phyloP scores from a whole-genome alignment of 2,888 invertebrate genomes.

The Cerceris ruficornis region DNA sequence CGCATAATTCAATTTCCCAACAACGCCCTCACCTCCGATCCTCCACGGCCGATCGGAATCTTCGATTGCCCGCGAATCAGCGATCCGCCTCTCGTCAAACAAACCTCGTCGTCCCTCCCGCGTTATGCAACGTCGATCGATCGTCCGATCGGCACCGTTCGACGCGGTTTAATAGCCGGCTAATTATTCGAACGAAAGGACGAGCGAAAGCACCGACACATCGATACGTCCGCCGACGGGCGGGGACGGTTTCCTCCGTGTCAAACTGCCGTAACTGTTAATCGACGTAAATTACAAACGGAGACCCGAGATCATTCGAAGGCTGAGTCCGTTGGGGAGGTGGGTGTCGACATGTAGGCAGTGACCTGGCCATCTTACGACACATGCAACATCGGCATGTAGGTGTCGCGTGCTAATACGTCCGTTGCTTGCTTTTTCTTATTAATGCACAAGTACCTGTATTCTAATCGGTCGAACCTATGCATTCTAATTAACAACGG shows the following conservation, averaged over 20 bases:
- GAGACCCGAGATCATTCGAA: constrained; percentile 38
- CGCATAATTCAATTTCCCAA: too few relatives aligned
- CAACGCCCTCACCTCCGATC: too few relatives aligned
- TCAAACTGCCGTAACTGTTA: constrained; percentile 43
- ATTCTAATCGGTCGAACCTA: constrained; percentile 54
- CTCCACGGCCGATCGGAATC: too few relatives aligned
- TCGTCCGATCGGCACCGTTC: background rate
- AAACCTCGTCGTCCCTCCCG: background rate
- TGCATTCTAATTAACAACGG: constrained; percentile 46
- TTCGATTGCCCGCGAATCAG: too few relatives aligned
- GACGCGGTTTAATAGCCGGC: background rate
- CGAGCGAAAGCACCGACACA: background rate
- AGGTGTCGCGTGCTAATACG: constrained; percentile 52
- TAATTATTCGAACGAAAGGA: constrained; percentile 3
- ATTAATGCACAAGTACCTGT: constrained; percentile 38
- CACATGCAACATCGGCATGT: constrained; percentile 64
- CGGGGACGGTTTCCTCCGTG: constrained; percentile 11
- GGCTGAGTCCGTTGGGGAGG: constrained; percentile 48
- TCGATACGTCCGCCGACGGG: background rate
- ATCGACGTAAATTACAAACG: constrained; percentile 58
- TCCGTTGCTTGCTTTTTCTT: constrained; percentile 19
- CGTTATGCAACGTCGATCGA: background rate
- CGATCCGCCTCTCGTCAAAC: too few relatives aligned
- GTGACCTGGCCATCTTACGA: constrained; percentile 74
- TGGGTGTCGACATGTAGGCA: constrained; percentile 74